These are phyloP conservation scores for Acanthis flammea DNA, from an alignment of 2,797 vertebrate genomes.

Conservation along the genomic window DNA sequence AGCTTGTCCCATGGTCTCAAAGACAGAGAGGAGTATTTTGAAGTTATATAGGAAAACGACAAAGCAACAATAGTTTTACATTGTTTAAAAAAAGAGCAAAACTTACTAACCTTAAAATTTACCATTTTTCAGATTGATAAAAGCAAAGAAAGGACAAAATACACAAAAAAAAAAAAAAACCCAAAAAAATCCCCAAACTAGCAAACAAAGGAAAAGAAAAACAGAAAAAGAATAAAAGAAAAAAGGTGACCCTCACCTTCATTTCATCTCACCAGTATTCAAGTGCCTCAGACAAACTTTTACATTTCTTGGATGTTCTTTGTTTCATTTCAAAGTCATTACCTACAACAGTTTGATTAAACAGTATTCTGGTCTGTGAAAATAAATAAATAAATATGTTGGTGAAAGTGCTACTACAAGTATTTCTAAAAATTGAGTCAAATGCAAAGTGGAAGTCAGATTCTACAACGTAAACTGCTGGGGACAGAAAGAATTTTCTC, in stretches of 20 bases:
- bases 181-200: accelerated
- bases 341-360: background rate
- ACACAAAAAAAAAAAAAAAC: background rate
- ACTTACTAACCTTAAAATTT: accelerated
- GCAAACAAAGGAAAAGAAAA: accelerated
- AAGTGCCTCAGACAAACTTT: background rate
- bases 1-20: background rate
- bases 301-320: background rate
- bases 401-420: background rate
- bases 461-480: background rate
- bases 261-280: background rate
- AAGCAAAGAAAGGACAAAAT: background rate
- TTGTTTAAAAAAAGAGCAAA: background rate
- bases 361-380: background rate
- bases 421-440: background rate
- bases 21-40: background rate
- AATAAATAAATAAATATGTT: background rate
- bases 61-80: background rate
- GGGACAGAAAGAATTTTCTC: background rate
- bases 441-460: background rate
- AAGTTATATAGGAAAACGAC: background rate
- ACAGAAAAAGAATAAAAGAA: background rate
- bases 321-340: background rate
- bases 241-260: accelerated
- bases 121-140: background rate